Evolutionary conservation across 1,140 invertebrate genomes (phyloP).

Genomic region (Meloidogyne floridensis): DNA sequence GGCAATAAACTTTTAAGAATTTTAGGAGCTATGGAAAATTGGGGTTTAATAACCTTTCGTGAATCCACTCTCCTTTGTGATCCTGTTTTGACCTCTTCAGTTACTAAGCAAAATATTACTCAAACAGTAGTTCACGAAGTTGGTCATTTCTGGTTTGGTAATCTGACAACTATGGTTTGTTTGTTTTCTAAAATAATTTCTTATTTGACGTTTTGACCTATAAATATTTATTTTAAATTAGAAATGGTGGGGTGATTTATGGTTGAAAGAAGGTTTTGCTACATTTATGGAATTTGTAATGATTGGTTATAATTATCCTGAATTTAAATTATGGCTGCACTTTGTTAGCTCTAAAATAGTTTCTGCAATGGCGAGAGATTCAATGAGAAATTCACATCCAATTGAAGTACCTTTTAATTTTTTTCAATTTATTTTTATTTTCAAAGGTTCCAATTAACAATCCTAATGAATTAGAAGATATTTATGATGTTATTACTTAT

Average conservation of each 20-base stretch:
- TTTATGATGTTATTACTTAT: conserved; percentile 69
- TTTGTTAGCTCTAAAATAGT: conserved; percentile 74
- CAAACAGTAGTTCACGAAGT: conserved; percentile 84
- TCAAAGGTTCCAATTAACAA: conserved; percentile 66
- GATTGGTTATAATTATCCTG: conserved; percentile 68
- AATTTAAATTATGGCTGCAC: conserved; percentile 68
- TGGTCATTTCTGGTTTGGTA: conserved; percentile 73
- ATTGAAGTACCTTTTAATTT: conserved; percentile 41
- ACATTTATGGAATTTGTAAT: conserved; percentile 70
- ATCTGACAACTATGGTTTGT: conserved; percentile 62
- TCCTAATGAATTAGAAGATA: conserved; percentile 54
- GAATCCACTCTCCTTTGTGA: conserved; percentile 79
- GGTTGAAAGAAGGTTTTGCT: conserved; percentile 65
- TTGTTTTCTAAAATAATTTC: background rate
- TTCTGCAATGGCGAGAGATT: conserved; percentile 37
- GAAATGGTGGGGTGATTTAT: conserved; percentile 71
- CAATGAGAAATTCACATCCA: conserved; percentile 47
- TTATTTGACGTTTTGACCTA: no score
- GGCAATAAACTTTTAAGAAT: background rate
- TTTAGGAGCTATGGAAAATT: conserved; percentile 73
- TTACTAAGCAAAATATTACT: conserved; percentile 74
- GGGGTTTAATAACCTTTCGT: conserved; percentile 87
- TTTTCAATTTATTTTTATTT: background rate
- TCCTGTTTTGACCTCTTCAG: conserved; percentile 71
- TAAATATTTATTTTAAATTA: conserved; percentile 34